phyloP scores from a whole-genome alignment of 2,797 vertebrate genomes.

The Helarctos malayanus region DNA sequence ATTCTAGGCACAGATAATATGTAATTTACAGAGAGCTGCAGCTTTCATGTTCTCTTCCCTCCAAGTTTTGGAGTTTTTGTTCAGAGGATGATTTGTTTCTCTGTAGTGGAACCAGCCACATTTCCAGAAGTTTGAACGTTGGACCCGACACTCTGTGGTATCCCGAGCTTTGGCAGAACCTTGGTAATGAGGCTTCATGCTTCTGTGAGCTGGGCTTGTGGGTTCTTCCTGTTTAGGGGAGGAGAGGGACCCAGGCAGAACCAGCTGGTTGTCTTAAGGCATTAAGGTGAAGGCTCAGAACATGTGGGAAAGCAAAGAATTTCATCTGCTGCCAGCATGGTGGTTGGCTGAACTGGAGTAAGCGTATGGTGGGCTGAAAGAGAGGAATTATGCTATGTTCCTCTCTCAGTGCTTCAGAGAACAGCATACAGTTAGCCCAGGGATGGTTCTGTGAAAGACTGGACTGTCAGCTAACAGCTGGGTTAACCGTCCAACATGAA shows the following conservation, averaged over 20 bases:
- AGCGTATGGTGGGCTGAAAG: not conserved
- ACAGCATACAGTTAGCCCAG: not conserved
- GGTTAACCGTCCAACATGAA: not conserved
- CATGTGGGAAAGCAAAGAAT: not conserved
- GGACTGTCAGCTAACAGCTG: not conserved
- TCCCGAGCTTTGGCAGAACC: conserved; percentile 67
- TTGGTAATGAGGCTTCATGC: conserved; percentile 17
- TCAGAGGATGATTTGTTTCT: conserved; percentile 87
- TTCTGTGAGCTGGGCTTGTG: not conserved
- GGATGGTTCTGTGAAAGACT: not conserved
- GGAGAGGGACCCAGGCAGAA: not conserved
- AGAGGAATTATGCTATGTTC: not conserved
- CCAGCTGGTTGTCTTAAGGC: not conserved
- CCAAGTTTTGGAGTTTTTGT: conserved; percentile 84
- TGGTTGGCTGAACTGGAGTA: not conserved
- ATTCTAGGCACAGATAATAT: conserved; percentile 84
- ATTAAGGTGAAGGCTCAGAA: not conserved
- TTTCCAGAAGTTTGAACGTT: conserved; percentile 80
- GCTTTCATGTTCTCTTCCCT: conserved; percentile 87
- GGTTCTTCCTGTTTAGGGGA: not conserved
- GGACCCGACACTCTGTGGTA: not conserved
- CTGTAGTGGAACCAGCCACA: conserved; percentile 79
- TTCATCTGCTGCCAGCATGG: not conserved
- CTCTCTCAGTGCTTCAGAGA: not conserved
- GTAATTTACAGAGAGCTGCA: conserved; percentile 88